These are phyloP conservation scores for Torymus tubicola DNA, from an alignment of 2,888 invertebrate species.

Conservation along the genomic window DNA sequence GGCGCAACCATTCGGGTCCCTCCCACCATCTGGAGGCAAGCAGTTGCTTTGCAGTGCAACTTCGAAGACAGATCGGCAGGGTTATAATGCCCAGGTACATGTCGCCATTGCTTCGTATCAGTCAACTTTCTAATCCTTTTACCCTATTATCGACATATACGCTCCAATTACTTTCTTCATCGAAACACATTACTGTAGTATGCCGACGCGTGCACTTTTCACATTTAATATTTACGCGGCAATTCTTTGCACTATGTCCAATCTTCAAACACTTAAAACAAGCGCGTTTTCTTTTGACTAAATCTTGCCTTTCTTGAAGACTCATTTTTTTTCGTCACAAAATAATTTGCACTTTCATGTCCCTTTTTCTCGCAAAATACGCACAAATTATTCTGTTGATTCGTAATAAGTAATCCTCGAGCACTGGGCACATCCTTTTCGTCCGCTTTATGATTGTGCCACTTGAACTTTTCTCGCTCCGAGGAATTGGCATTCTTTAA, in stretches of 20 bases:
- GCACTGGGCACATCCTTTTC: no score
- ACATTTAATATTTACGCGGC: neutral
- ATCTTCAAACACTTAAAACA: slow-evolving; percentile 1
- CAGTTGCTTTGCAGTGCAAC: slow-evolving; percentile 62
- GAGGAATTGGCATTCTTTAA: neutral
- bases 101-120: slow-evolving; percentile 19
- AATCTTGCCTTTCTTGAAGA: neutral
- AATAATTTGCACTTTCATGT: neutral
- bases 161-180: slow-evolving; percentile 16
- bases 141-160: slow-evolving; percentile 28
- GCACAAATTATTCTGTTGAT: no score
- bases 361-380: neutral
- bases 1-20: slow-evolving; percentile 65
- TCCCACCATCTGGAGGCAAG: slow-evolving; percentile 67
- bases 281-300: neutral
- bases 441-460: neutral
- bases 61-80: slow-evolving; percentile 68
- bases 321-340: neutral
- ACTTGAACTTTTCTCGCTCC: neutral
- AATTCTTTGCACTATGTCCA: neutral
- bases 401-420: no score
- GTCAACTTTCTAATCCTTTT: neutral
- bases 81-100: slow-evolving; percentile 66
- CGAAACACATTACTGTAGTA: no score
- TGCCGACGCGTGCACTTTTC: neutral